Evolutionary conservation across 1,140 invertebrate species (phyloP).

Genomic region (Cecropterus lyciades): DNA sequence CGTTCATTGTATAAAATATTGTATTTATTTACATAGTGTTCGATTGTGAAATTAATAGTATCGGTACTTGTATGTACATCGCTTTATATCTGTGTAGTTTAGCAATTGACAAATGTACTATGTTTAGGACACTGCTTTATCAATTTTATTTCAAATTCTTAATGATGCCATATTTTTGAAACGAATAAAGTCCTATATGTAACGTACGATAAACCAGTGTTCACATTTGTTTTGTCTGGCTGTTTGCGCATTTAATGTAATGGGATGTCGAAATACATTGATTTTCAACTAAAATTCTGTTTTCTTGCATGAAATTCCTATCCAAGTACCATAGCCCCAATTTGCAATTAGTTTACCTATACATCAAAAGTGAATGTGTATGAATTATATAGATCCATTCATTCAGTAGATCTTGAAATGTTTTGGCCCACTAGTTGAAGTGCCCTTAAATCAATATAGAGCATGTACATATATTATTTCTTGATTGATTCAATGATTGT

Average conservation of each 20-base stretch:
- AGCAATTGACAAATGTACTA: constrained; percentile 26
- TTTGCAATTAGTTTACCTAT: constrained; percentile 10
- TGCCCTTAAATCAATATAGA: background rate
- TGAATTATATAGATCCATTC: background rate
- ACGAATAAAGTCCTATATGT: too few relatives aligned
- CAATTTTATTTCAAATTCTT: background rate
- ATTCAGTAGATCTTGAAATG: too few relatives aligned
- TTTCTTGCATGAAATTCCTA: constrained; percentile 76
- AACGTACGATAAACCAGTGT: constrained; percentile 53
- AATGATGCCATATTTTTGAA: too few relatives aligned
- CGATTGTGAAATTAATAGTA: constrained; percentile 8
- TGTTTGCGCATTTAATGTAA: constrained; percentile 70
- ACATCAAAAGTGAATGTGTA: too few relatives aligned
- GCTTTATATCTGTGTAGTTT: constrained; percentile 31
- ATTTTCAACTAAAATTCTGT: constrained; percentile 70
- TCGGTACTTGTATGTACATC: constrained; percentile 27
- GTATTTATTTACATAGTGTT: constrained; percentile 26
- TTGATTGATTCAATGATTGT: too few relatives aligned
- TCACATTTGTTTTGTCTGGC: constrained; percentile 53
- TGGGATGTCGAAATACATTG: constrained; percentile 76
- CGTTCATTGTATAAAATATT: constrained; percentile 23
- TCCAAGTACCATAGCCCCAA: constrained; percentile 54
- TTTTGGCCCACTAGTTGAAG: background rate
- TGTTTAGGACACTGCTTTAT: constrained; percentile 47
- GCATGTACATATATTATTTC: too few relatives aligned